These are phyloP conservation scores for Hydrotaea diabolus DNA, from an alignment of 2,888 invertebrate species.

Conservation along the genomic window DNA sequence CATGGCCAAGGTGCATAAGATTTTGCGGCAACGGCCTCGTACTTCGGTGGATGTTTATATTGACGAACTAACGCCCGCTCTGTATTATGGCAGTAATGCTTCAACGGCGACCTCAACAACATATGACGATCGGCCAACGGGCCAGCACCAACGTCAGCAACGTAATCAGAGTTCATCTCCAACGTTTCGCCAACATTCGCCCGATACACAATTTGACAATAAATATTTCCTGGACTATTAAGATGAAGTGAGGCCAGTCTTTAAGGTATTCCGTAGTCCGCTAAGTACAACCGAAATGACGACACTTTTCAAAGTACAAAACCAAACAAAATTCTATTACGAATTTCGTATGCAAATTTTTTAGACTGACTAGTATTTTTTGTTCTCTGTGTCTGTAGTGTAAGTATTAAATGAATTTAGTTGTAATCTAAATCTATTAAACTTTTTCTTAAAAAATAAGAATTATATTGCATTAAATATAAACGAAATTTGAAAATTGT, in stretches of 20 bases:
- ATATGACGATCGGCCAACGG: no score
- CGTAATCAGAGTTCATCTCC: background rate
- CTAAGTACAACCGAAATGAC: no score
- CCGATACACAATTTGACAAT: slow-evolving; percentile 37
- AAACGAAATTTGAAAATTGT: no score
- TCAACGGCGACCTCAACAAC: background rate
- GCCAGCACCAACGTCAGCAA: background rate
- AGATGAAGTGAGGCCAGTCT: background rate
- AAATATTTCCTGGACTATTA: slow-evolving; percentile 48
- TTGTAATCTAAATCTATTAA: no score
- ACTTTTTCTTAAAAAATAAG: no score
- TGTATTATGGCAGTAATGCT: slow-evolving; percentile 5
- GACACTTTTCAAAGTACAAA: no score
- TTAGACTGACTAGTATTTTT: background rate
- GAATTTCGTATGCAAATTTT: no score
- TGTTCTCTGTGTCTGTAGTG: background rate
- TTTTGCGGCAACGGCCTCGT: slow-evolving; percentile 24
- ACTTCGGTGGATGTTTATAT: background rate
- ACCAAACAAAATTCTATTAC: no score
- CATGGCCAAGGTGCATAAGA: slow-evolving; percentile 71
- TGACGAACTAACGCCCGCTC: slow-evolving; percentile 22
- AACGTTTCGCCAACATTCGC: slow-evolving; percentile 9
- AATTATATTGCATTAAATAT: no score
- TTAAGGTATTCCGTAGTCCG: background rate
- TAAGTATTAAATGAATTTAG: background rate